Percentiles rank a stretch among this genome's conserved stretches.
Evolutionary conservation across 2,888 invertebrate genomes (phyloP).

Genomic region (Eristalis tenax): DNA sequence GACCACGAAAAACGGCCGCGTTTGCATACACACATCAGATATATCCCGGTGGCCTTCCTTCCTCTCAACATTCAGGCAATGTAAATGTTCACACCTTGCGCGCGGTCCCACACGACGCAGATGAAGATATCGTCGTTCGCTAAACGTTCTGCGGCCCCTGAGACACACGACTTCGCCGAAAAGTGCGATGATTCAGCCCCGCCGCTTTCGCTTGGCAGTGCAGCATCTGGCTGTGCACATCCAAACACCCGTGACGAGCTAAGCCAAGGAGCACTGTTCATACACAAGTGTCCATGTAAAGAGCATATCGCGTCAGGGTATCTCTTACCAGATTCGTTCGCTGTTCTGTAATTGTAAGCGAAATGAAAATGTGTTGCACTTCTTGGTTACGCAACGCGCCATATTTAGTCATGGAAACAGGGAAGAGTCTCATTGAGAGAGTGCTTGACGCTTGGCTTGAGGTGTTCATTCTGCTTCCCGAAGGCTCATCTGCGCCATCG

Average conservation of each 20-base stretch:
- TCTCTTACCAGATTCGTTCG: conserved; percentile 45
- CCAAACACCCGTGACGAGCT: conserved; percentile 63
- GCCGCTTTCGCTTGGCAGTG: no score
- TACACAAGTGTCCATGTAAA: conserved; percentile 52
- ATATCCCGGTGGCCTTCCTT: not conserved
- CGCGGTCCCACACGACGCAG: conserved; percentile 29
- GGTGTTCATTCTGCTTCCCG: conserved; percentile 40
- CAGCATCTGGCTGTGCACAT: conserved; percentile 40
- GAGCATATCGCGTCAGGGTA: conserved; percentile 23
- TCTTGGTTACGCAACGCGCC: conserved; percentile 55
- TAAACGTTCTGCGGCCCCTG: not conserved
- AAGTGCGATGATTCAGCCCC: conserved; percentile 4
- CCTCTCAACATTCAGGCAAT: not conserved
- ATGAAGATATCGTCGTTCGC: conserved; percentile 25
- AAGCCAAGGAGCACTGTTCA: conserved; percentile 59
- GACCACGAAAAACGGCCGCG: not conserved
- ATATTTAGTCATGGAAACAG: conserved; percentile 53
- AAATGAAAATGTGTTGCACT: conserved; percentile 58
- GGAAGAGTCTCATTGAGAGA: conserved; percentile 59
- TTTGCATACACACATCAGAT: not conserved
- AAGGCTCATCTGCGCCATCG: conserved; percentile 26
- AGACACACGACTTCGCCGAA: conserved; percentile 20
- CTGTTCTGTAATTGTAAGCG: conserved; percentile 47
- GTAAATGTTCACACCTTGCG: conserved; percentile 34
- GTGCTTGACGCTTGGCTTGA: conserved; percentile 58